Evolutionary conservation across 2,113 vertebrate genomes (phyloP).

Genomic region (Saccopteryx leptura): DNA sequence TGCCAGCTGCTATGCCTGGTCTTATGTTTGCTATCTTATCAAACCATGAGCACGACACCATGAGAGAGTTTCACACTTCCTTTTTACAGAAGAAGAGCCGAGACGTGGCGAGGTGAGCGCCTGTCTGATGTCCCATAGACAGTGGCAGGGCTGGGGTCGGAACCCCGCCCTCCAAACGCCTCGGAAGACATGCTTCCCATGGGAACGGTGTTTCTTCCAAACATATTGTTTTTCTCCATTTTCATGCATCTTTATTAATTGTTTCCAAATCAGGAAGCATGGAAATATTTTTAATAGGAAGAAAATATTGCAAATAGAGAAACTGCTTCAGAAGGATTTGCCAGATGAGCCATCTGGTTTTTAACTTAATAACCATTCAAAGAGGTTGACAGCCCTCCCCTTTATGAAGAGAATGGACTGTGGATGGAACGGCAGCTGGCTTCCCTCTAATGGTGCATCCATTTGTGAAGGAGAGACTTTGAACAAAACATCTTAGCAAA

Average conservation of each 20-base stretch:
- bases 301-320: conserved; percentile 77
- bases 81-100: background rate
- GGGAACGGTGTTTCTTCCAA: conserved; percentile 41
- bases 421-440: conserved; percentile 46
- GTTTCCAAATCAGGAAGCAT: conserved; percentile 76
- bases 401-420: background rate
- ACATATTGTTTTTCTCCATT: conserved; percentile 62
- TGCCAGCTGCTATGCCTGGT: background rate
- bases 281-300: conserved; percentile 83
- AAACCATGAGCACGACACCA: fast-evolving
- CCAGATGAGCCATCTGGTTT: conserved; percentile 86
- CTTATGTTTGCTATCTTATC: background rate
- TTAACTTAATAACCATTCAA: conserved; percentile 54
- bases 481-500: background rate
- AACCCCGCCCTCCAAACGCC: fast-evolving
- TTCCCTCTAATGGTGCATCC: background rate
- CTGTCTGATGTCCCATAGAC: background rate
- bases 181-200: fast-evolving
- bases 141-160: background rate
- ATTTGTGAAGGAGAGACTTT: background rate
- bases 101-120: fast-evolving
- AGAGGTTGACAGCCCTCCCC: conserved; percentile 58
- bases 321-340: conserved; percentile 61
- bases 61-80: background rate
- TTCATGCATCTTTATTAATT: conserved; percentile 55